phyloP scores from a whole-genome alignment of 2,113 vertebrate genomes.

The Hippolais icterina region DNA sequence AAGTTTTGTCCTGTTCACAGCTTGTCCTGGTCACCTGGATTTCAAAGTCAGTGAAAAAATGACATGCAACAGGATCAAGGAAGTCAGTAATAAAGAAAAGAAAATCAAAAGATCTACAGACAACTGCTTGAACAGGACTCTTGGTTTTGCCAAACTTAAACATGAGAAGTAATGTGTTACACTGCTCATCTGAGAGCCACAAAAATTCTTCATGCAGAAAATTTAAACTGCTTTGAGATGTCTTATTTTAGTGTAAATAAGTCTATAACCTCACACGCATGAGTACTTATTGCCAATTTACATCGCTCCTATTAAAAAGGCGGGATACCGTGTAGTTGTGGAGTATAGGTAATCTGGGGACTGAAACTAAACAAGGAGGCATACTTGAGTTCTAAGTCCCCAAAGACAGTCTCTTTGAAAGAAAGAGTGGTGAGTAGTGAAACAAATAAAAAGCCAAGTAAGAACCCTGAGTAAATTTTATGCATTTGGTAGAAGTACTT shows the following conservation, averaged over 20 bases:
- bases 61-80: neutral
- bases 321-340: fast-evolving
- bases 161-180: neutral
- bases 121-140: neutral
- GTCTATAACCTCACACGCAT: neutral
- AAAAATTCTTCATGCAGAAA: neutral
- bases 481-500: neutral
- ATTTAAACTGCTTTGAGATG: neutral
- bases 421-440: neutral
- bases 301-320: neutral
- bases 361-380: neutral
- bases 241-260: neutral
- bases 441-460: neutral
- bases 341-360: neutral
- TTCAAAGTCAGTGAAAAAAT: conserved; percentile 11
- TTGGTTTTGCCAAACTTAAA: neutral
- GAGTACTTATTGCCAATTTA: neutral
- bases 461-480: neutral
- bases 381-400: neutral
- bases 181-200: neutral
- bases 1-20: neutral
- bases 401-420: neutral
- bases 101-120: neutral
- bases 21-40: neutral
- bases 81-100: neutral